Base-by-base conservation (phyloP, 2,888 invertebrate species). In the Julus scandinavius region DNA sequence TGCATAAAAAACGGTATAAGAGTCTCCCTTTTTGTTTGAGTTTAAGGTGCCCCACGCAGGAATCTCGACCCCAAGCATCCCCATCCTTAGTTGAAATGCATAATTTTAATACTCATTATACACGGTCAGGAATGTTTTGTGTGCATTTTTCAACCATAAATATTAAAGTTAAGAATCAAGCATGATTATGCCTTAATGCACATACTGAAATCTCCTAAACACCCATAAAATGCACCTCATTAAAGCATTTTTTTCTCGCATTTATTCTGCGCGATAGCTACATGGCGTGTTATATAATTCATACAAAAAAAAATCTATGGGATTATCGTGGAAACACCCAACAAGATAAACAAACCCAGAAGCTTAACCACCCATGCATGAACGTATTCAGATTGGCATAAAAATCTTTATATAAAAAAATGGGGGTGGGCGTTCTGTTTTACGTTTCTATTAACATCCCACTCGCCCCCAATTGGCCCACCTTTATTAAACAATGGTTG, bases 281-380 rank as follows among this genome's bases (percentile, higher is more conserved):
- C 63, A 20, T 72, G 20, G 63, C 38, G 29, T 80, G 80, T 80
- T 80, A 80, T 80, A 80, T 80, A 80, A 80, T 80, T 80, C 80
- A 80, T 80, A 38, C 13, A 50, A 7, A 54, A 54, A 54, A 80
- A 80, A 80, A 80, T 38, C 29, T 38, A 40, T 38, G 38, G 80
- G 80, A 80, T 80, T 80, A 80, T 80, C 80, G 80, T 80, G 80
- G 80, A 80, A 80, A 80, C 80, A 80, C 80, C 80, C 80, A 80
- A 80, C 80, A 40, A 80, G 80, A 80, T 80, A 80, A 80, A 80
- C 80, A 80, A 80, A 80, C 80, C 80, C 80, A 80, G 80, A 80
- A 80, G 80, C 80, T 80, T 80, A 80, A 80, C 80, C 40, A 80
- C 80, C 80, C 80, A 80, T 80, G 80, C 80, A 80, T 80, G 80